Percentiles rank a stretch among this genome's conserved stretches.
These are phyloP conservation scores for Catostomus latipinnis DNA, from an alignment of 2,797 vertebrate species.

Conservation along the genomic window DNA sequence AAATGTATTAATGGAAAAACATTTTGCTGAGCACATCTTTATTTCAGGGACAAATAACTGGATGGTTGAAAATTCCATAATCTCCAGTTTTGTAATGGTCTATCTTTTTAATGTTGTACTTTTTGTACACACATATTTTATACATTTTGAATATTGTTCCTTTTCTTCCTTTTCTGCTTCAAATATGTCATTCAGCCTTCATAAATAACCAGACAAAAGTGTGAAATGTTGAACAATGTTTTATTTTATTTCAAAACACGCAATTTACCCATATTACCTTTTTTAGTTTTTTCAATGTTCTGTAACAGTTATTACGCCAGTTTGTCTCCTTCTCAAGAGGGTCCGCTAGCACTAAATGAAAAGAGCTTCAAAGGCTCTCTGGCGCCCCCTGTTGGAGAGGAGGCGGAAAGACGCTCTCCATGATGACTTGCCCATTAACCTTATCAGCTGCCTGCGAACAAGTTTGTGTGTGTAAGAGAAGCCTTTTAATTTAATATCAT, in stretches of 20 bases:
- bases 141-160: slow-evolving; percentile 33
- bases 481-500: background rate
- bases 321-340: slow-evolving; percentile 80
- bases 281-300: slow-evolving; percentile 80
- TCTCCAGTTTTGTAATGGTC: background rate
- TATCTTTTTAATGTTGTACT: background rate
- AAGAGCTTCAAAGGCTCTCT: slow-evolving; percentile 81
- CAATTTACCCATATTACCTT: slow-evolving; percentile 86
- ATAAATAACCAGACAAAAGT: slow-evolving; percentile 18
- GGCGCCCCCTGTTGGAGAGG: slow-evolving; percentile 79
- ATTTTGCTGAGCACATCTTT: no score
- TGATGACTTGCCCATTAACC: slow-evolving; percentile 50
- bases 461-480: slow-evolving; percentile 21
- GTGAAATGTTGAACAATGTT: slow-evolving; percentile 77
- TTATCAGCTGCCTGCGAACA: slow-evolving; percentile 34
- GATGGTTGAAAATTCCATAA: background rate
- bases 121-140: slow-evolving; percentile 48
- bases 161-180: background rate
- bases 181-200: background rate
- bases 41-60: background rate
- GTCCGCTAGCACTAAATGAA: slow-evolving; percentile 80
- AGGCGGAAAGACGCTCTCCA: slow-evolving; percentile 77
- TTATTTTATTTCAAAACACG: slow-evolving; percentile 87
- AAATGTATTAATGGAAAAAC: no score
- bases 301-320: slow-evolving; percentile 85